These are phyloP conservation scores for Habrosyne pyritoides DNA, from an alignment of 2,888 invertebrate species.

Conservation along the genomic window DNA sequence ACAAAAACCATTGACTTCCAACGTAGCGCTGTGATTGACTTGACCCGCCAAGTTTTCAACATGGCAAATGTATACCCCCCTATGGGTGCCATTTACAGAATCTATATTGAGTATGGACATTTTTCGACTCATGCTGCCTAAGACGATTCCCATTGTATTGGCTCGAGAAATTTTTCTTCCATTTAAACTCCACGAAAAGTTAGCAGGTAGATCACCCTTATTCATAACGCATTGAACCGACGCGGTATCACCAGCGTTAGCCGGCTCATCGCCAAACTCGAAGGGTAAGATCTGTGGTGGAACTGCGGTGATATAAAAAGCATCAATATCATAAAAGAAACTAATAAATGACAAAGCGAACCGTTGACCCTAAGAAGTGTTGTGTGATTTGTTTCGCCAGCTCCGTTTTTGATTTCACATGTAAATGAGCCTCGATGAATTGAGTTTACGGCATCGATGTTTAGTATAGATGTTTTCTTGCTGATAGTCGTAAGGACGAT, in stretches of 20 bases:
- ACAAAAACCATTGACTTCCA: slow-evolving; percentile 88
- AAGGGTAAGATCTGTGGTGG: slow-evolving; percentile 87
- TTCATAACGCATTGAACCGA: slow-evolving; percentile 89
- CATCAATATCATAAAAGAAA: slow-evolving; percentile 39
- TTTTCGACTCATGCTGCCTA: slow-evolving; percentile 85
- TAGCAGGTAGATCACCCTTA: slow-evolving; percentile 91
- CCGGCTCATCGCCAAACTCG: slow-evolving; percentile 86
- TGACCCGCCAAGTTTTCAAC: slow-evolving; percentile 88
- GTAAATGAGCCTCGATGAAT: slow-evolving; percentile 86
- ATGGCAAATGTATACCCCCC: slow-evolving; percentile 89
- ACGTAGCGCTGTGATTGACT: slow-evolving; percentile 86
- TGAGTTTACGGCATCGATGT: slow-evolving; percentile 85
- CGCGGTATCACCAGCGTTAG: slow-evolving; percentile 89
- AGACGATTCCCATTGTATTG: slow-evolving; percentile 83
- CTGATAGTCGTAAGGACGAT: slow-evolving; percentile 84
- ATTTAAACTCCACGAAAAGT: slow-evolving; percentile 87
- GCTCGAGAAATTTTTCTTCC: slow-evolving; percentile 79
- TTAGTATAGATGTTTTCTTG: slow-evolving; percentile 86
- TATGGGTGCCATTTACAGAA: slow-evolving; percentile 86
- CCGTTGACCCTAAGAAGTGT: slow-evolving; percentile 85
- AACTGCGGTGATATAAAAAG: slow-evolving; percentile 75
- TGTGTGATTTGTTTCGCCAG: slow-evolving; percentile 84
- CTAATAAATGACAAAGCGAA: slow-evolving; percentile 58
- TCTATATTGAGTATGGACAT: slow-evolving; percentile 88
- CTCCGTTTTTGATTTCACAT: slow-evolving; percentile 85